Percentiles rank a stretch among this genome's conserved stretches.
Evolutionary conservation across 35 echinoderm and acorn worm species (phyloP).

Genomic region (Amphiura filiformis): DNA sequence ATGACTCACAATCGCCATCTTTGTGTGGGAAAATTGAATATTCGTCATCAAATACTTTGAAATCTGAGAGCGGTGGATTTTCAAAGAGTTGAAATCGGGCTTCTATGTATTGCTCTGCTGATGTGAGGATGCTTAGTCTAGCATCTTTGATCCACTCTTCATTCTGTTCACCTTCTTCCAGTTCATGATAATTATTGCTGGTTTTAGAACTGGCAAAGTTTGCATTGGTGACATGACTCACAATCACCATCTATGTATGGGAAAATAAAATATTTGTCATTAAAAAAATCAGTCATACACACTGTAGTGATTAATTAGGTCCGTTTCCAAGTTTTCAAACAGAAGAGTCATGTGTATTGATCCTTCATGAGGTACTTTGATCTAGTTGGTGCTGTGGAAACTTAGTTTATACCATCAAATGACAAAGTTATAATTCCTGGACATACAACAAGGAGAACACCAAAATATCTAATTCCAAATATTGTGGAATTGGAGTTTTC

Average conservation of each 20-base stretch:
- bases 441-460: background rate
- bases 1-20: background rate
- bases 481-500: background rate
- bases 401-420: background rate
- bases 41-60: background rate
- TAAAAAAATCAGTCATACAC: background rate
- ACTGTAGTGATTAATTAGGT: background rate
- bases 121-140: no score
- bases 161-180: no score
- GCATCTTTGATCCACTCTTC: no score
- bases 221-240: background rate
- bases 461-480: background rate
- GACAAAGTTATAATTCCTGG: background rate
- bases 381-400: no score
- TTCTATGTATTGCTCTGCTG: no score
- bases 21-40: background rate
- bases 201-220: no score
- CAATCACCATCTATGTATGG: background rate
- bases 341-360: background rate
- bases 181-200: no score
- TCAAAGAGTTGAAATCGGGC: background rate
- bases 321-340: background rate
- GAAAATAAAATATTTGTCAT: no score
- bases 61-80: background rate
- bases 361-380: slow-evolving; percentile 1